Evolutionary conservation across 2,797 vertebrate genomes (phyloP).

Genomic region (Thaleichthys pacificus): DNA sequence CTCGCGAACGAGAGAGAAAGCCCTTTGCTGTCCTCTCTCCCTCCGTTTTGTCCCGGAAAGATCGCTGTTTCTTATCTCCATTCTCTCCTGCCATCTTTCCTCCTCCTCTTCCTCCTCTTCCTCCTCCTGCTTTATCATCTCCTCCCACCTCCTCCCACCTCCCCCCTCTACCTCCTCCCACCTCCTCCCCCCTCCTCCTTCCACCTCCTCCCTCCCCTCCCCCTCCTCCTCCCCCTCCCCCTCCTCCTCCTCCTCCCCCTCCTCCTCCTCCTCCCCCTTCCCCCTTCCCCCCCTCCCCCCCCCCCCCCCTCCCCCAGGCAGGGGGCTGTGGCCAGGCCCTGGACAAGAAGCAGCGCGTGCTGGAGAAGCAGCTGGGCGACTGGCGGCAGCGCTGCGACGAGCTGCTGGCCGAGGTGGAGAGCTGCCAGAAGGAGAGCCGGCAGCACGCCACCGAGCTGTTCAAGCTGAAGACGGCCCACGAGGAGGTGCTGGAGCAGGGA

Average conservation of each 20-base stretch:
- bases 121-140: too few species aligned
- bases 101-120: too few species aligned
- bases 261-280: too few species aligned
- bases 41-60: too few species aligned
- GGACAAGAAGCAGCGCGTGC: conserved; percentile 80
- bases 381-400: conserved; percentile 83
- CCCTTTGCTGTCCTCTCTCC: too few species aligned
- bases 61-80: not conserved
- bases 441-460: conserved; percentile 78
- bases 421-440: conserved; percentile 80
- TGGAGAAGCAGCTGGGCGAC: conserved; percentile 82
- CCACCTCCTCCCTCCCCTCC: not conserved
- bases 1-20: too few species aligned
- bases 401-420: conserved; percentile 76
- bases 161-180: not conserved
- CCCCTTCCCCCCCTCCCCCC: not conserved
- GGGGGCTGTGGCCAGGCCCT: conserved; percentile 68
- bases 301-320: conserved; percentile 58
- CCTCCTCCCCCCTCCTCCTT: not conserved
- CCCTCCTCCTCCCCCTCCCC: too few species aligned
- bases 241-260: too few species aligned
- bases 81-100: not conserved
- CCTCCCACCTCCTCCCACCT: too few species aligned
- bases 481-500: conserved; percentile 78
- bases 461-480: conserved; percentile 78